Evolutionary conservation across 1,140 invertebrate genomes (phyloP), one percentile per base, ranked within the genome.

Genomic region (Proales similis): DNA sequence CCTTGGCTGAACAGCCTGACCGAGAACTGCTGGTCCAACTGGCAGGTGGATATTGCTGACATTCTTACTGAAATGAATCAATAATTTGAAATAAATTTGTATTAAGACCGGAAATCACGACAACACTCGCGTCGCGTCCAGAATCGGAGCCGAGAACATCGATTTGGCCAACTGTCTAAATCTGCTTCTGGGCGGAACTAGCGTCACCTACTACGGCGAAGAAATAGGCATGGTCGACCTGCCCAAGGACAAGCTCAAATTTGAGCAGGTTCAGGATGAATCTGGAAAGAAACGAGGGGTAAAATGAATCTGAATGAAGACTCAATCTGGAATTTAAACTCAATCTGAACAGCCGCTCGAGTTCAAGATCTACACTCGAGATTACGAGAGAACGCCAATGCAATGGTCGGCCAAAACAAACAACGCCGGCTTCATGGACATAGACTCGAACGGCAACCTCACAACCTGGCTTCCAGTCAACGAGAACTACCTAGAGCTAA

Each of bases 311-410:
- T 36, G 11, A 36, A 11, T 12, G 14, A 36, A 36, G 14, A 9
- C 14, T 36, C 14, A 36, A 9, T 36, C 9, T 9, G 9, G 14
- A 36, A 36, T 36, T 9, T 36, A 36, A 9, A 9, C 14, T 36
- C 33, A 36, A 36, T 53, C 45, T 42, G 39, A 39, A 22, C 19
- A 57, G 51, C 36, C 51, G n/a, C 36, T 42, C 17, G 12, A 1
- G 70, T 83, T 22, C 65, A 69, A 71, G 66, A 68, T 75, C 60
- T 71, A 70, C 1, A 20, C 49, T 11, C 75, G 84, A 6, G 84
- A 86, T 72, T 81, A 82, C 0, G 75, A 68, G 22, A 78, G 84
- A 4, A 84, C 83, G 0, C 85, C 85, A 0, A 85, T 84, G 70
- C 85, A 86, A 65, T 86, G 85, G 85, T 78, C 81, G 62, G 65